These are phyloP conservation scores for Coregonus clupeaformis DNA, from an alignment of 2,113 vertebrate genomes.

Conservation along the genomic window DNA sequence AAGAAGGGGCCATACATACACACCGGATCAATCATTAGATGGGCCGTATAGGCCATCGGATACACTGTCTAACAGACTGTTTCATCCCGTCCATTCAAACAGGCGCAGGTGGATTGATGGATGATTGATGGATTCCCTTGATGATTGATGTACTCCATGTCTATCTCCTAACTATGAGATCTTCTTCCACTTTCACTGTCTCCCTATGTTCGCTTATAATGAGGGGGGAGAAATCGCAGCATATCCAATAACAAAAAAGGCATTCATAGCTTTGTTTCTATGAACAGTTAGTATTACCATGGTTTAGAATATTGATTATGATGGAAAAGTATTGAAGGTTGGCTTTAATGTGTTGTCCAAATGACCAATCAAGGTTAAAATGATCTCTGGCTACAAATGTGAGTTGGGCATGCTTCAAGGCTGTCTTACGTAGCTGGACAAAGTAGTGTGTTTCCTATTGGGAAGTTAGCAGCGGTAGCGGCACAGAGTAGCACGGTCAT, in stretches of 20 bases:
- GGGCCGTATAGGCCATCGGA: conserved; percentile 12
- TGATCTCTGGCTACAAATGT: not conserved
- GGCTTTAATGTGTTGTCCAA: not conserved
- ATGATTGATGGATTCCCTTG: no score
- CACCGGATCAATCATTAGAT: conserved; percentile 25
- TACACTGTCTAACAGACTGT: conserved; percentile 9
- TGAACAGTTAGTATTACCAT: no score
- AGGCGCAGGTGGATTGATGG: no score
- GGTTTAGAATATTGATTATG: no score
- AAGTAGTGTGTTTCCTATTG: not conserved
- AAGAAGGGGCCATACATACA: conserved; percentile 27
- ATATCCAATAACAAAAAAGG: no score
- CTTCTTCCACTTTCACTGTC: not conserved
- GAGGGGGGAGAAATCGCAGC: not conserved
- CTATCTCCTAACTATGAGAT: not conserved
- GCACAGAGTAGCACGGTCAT: not conserved
- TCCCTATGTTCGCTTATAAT: not conserved
- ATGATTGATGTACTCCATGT: not conserved
- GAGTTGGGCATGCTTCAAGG: not conserved
- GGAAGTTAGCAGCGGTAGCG: not conserved
- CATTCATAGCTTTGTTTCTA: no score
- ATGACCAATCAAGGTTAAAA: not conserved
- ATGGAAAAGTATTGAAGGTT: not conserved
- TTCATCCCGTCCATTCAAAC: conserved; percentile 7
- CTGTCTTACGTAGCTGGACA: not conserved